phyloP scores from a whole-genome alignment of 1,140 invertebrate genomes.

The Mycetomoellerius zeteki region DNA sequence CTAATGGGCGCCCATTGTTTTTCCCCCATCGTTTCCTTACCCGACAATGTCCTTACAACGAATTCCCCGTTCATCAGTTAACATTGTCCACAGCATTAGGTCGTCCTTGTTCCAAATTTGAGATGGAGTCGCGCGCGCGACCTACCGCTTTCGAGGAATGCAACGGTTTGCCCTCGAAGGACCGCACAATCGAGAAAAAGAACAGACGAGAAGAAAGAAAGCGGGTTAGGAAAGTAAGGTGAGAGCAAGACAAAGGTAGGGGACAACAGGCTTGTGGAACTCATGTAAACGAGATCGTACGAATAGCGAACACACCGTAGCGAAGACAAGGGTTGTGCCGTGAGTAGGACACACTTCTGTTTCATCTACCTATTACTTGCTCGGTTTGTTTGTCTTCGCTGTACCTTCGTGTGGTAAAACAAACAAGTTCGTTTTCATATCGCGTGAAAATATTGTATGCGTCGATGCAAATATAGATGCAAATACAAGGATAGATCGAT shows the following conservation, averaged over 20 bases:
- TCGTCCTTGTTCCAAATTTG: conserved; percentile 78
- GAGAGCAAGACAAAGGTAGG: conserved; percentile 57
- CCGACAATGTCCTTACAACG: conserved; percentile 73
- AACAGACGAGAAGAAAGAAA: neutral
- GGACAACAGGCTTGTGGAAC: conserved; percentile 43
- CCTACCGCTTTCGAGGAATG: conserved; percentile 65
- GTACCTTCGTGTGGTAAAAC: conserved; percentile 44
- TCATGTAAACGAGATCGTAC: conserved; percentile 70
- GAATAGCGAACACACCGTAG: conserved; percentile 53
- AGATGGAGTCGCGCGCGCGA: conserved; percentile 67
- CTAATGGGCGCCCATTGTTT: conserved; percentile 79
- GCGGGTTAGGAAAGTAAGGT: no score
- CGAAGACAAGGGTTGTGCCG: conserved; percentile 27
- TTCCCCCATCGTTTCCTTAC: conserved; percentile 72
- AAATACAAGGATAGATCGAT: conserved; percentile 5
- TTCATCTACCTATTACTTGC: conserved; percentile 46
- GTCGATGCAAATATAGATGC: conserved; percentile 12
- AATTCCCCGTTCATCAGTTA: conserved; percentile 74
- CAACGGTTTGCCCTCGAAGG: conserved; percentile 42
- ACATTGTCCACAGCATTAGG: conserved; percentile 75
- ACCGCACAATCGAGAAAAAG: neutral
- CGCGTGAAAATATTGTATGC: conserved; percentile 14
- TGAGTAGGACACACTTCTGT: conserved; percentile 50
- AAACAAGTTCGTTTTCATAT: conserved; percentile 66
- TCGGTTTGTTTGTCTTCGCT: conserved; percentile 53